Percentiles rank a stretch among this genome's conserved stretches.
Evolutionary conservation across 2,797 vertebrate genomes (phyloP).

Genomic region (Thunnus albacares): DNA sequence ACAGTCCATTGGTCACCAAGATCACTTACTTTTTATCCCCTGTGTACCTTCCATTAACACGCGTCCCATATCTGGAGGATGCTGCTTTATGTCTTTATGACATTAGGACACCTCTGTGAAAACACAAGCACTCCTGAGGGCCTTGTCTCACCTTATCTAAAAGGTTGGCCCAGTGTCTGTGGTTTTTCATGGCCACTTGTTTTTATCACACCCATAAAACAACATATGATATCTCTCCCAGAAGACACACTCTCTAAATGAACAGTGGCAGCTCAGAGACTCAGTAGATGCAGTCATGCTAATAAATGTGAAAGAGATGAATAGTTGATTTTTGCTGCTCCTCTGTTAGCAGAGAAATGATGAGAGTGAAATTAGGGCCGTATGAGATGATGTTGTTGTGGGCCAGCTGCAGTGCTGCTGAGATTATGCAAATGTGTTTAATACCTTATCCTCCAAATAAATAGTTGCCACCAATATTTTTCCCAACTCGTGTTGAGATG

Average conservation of each 20-base stretch:
- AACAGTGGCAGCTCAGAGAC: conserved; percentile 63
- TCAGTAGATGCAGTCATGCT: conserved; percentile 54
- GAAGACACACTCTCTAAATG: conserved; percentile 64
- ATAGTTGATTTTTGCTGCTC: conserved; percentile 52
- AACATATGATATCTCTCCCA: conserved; percentile 65
- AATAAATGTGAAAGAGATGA: conserved; percentile 72
- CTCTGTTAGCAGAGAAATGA: conserved; percentile 63
- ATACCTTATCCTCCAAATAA: conserved; percentile 74
- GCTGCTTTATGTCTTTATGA: conserved; percentile 44
- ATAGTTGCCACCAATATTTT: conserved; percentile 66
- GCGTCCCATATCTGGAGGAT: conserved; percentile 34
- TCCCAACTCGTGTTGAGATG: conserved; percentile 48
- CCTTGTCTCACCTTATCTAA: conserved; percentile 67
- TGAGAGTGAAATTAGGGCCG: conserved; percentile 69
- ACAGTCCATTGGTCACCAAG: conserved; percentile 2
- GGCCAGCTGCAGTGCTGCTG: conserved; percentile 68
- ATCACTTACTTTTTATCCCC: conserved; percentile 1
- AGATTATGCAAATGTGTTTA: conserved; percentile 80
- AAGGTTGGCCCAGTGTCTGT: conserved; percentile 50
- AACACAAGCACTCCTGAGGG: conserved; percentile 53
- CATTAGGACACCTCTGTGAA: conserved; percentile 38
- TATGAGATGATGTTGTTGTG: conserved; percentile 63
- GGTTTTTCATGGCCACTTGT: conserved; percentile 51
- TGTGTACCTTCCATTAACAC: conserved; percentile 31
- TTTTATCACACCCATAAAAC: conserved; percentile 67